Percentiles rank a stretch among this genome's conserved stretches.
Conservation (phyloP, 2,113 vertebrate genomes). For the Tenrec ecaudatus region DNA sequence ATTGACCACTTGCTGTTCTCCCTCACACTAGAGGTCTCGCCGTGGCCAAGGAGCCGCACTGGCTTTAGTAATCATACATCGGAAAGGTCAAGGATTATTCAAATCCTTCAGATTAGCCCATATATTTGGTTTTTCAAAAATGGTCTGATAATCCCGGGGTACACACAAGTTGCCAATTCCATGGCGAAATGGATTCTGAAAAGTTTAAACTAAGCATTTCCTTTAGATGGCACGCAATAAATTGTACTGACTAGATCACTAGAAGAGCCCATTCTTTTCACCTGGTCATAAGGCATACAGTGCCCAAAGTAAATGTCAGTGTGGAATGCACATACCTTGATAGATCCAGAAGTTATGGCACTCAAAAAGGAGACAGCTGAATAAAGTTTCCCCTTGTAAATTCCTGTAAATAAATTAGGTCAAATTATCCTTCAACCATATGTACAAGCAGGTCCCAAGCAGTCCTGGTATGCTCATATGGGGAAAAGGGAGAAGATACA, state of each 20-base stretch:
- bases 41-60: constrained; percentile 17
- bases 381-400: constrained; percentile 68
- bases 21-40: background rate
- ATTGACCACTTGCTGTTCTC: background rate
- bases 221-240: constrained; percentile 22
- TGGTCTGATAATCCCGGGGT: background rate
- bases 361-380: constrained; percentile 67
- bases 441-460: constrained; percentile 41
- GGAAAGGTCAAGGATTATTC: constrained; percentile 53
- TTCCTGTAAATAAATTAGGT: constrained; percentile 78
- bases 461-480: background rate
- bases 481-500: background rate
- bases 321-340: constrained; percentile 75
- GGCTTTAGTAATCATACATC: constrained; percentile 36
- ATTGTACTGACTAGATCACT: background rate
- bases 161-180: constrained; percentile 20
- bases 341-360: constrained; percentile 68
- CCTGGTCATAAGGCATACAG: constrained; percentile 33
- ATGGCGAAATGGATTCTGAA: background rate
- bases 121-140: constrained; percentile 38
- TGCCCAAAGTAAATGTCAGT: constrained; percentile 59
- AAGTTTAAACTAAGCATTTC: constrained; percentile 55
- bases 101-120: background rate
- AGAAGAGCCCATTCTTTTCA: constrained; percentile 42
- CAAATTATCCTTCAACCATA: constrained; percentile 76